Conservation (phyloP, 2,113 vertebrate genomes). For the Trematocara macrostoma region DNA sequence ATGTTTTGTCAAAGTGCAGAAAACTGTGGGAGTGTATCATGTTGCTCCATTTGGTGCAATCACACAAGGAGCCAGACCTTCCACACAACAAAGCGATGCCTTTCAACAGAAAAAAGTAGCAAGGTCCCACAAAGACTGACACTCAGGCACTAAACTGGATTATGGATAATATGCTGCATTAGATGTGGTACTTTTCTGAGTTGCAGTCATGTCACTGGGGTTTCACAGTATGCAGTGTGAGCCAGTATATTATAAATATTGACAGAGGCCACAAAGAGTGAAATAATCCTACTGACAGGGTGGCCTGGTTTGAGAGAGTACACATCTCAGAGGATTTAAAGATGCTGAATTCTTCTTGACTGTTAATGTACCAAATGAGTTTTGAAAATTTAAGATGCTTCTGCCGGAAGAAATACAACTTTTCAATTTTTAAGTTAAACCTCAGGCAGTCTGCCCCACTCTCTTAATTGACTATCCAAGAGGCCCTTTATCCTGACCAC, state of each 20-base stretch:
- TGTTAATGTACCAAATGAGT: neutral
- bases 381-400: neutral
- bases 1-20: slow-evolving; percentile 29
- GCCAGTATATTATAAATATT: slow-evolving; percentile 1
- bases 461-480: neutral
- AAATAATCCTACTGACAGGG: neutral
- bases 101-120: neutral
- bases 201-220: neutral
- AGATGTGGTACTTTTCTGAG: slow-evolving; percentile 10
- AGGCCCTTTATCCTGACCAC: neutral
- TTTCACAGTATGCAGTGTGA: neutral
- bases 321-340: neutral
- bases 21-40: slow-evolving; percentile 18
- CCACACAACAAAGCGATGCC: slow-evolving; percentile 27
- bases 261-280: neutral
- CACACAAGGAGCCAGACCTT: neutral
- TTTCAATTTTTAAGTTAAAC: neutral
- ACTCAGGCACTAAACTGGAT: neutral
- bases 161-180: neutral
- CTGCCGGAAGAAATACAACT: neutral
- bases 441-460: neutral
- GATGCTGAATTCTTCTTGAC: neutral
- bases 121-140: neutral
- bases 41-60: slow-evolving; percentile 9
- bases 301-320: neutral